Evolutionary conservation across 2,888 invertebrate species (phyloP).

Genomic region (Sipha maydis): DNA sequence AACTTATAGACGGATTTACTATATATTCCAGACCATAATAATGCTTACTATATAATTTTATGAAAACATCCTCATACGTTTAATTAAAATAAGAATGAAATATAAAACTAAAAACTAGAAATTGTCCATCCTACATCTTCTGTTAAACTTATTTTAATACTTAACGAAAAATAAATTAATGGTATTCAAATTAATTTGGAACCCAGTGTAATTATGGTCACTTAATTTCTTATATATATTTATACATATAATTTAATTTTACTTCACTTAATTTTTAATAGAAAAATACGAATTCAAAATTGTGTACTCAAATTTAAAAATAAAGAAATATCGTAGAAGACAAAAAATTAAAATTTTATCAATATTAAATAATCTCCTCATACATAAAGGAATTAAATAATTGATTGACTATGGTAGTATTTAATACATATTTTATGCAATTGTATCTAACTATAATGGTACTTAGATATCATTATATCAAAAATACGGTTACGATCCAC

Average conservation of each 20-base stretch:
- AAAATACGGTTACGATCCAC: background rate
- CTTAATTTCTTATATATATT: background rate
- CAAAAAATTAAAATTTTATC: background rate
- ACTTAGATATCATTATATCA: slow-evolving; percentile 8
- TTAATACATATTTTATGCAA: no score
- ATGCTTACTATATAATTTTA: no score
- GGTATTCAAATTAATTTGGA: background rate
- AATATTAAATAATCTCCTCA: background rate
- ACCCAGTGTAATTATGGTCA: background rate
- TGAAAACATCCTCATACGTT: no score
- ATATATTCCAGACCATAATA: no score
- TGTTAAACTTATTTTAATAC: background rate
- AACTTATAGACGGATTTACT: no score
- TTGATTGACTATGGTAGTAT: background rate
- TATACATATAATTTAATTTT: background rate
- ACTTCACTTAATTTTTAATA: background rate
- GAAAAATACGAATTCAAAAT: background rate
- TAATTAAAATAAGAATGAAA: background rate
- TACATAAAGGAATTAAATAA: background rate
- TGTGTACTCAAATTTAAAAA: background rate
- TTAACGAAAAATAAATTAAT: background rate
- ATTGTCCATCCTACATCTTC: background rate
- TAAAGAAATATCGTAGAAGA: background rate
- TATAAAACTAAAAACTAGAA: background rate
- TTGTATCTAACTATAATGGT: no score